Conservation (phyloP, 2,888 invertebrate species). For the Pyrrhosoma nymphula region DNA sequence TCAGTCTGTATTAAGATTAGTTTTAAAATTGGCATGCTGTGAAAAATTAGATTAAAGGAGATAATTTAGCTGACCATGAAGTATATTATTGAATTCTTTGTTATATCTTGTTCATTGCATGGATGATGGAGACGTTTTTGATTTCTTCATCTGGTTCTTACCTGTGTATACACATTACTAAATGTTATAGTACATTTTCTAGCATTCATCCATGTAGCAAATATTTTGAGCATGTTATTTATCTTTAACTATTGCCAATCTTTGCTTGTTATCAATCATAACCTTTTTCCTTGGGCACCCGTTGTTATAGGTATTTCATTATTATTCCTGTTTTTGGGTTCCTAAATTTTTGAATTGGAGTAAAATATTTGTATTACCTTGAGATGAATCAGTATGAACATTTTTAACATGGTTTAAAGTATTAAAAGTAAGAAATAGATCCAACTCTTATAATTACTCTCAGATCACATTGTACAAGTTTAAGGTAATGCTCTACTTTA, state of each 20-base stretch:
- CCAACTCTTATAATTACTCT: too few species aligned
- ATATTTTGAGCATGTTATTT: neutral
- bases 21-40: neutral
- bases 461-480: too few species aligned
- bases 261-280: neutral
- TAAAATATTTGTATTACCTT: too few species aligned
- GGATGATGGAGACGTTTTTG: neutral
- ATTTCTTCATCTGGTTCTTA: neutral
- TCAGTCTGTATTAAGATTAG: neutral
- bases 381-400: too few species aligned
- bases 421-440: too few species aligned
- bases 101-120: neutral
- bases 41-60: neutral
- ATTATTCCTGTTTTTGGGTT: neutral
- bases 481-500: too few species aligned
- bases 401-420: too few species aligned
- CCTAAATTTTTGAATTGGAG: neutral
- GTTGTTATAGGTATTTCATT: neutral
- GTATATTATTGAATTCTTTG: neutral
- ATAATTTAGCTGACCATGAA: neutral
- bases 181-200: neutral
- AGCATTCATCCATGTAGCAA: neutral
- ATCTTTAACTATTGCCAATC: neutral
- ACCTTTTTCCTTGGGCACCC: neutral
- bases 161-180: neutral